Evolutionary conservation across 2,797 vertebrate genomes (phyloP).

Genomic region (Novumbra hubbsi): DNA sequence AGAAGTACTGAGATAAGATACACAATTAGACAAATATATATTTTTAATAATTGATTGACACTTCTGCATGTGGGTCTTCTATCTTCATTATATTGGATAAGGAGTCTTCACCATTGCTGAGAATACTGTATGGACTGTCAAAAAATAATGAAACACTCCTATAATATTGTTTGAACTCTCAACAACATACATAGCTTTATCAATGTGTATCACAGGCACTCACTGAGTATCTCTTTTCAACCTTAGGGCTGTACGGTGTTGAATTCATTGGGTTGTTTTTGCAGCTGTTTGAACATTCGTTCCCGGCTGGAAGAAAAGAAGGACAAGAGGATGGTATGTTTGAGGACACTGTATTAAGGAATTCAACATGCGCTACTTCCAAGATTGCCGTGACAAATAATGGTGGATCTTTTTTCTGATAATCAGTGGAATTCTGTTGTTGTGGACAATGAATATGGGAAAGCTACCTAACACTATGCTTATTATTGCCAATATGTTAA

Average conservation of each 20-base stretch:
- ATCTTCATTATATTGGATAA: not conserved
- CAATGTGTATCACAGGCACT: slow-evolving; percentile 16
- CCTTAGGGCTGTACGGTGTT: slow-evolving; percentile 31
- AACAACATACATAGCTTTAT: not conserved
- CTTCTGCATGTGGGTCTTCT: not conserved
- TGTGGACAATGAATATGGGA: no score
- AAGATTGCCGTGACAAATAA: not conserved
- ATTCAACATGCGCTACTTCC: not conserved
- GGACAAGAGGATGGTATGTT: not conserved
- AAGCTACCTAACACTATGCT: no score
- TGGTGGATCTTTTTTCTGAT: no score
- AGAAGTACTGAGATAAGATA: no score
- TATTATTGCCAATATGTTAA: not conserved
- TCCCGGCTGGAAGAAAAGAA: not conserved
- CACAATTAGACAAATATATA: no score
- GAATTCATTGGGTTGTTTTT: slow-evolving; percentile 22
- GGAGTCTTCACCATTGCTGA: slow-evolving; percentile 64
- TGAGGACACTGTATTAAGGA: not conserved
- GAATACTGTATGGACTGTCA: slow-evolving; percentile 61
- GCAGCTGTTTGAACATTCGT: slow-evolving; percentile 43
- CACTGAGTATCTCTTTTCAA: slow-evolving; percentile 61
- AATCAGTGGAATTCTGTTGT: no score
- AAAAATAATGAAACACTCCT: not conserved
- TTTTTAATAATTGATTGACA: not conserved
- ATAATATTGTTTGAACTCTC: not conserved